Conservation (phyloP, 2,113 vertebrate species). For the Caracal caracal region DNA sequence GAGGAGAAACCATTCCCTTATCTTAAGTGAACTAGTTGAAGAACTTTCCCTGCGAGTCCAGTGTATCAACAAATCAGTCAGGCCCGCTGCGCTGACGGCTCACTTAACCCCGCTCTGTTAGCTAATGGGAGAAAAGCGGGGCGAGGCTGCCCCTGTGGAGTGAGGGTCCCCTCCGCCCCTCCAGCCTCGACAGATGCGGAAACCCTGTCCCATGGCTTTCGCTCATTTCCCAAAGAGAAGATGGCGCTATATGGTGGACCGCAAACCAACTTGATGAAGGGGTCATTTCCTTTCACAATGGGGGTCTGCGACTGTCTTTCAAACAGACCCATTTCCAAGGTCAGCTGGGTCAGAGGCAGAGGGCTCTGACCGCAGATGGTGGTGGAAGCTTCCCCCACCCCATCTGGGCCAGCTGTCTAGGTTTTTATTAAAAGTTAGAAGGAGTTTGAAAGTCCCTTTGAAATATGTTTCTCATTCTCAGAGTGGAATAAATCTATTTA, state of each 20-base stretch:
- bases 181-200: neutral
- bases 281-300: neutral
- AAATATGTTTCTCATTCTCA: conserved; percentile 2
- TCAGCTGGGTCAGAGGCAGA: neutral
- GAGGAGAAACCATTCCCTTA: conserved; percentile 73
- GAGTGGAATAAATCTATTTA: neutral
- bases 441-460: neutral
- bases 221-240: conserved; percentile 23
- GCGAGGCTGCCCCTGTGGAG: neutral
- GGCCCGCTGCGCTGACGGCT: conserved; percentile 37
- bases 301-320: neutral
- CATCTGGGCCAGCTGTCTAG: neutral
- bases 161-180: neutral
- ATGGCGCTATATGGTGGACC: neutral
- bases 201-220: neutral
- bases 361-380: neutral
- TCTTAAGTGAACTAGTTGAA: conserved; percentile 69
- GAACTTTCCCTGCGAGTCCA: conserved; percentile 31
- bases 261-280: conserved; percentile 29
- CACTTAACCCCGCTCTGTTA: neutral
- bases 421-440: neutral
- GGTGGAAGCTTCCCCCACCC: neutral
- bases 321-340: neutral
- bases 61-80: conserved; percentile 64
- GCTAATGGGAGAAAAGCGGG: neutral